Conservation (phyloP, 2,888 invertebrate genomes). For the Hylaea fasciaria region DNA sequence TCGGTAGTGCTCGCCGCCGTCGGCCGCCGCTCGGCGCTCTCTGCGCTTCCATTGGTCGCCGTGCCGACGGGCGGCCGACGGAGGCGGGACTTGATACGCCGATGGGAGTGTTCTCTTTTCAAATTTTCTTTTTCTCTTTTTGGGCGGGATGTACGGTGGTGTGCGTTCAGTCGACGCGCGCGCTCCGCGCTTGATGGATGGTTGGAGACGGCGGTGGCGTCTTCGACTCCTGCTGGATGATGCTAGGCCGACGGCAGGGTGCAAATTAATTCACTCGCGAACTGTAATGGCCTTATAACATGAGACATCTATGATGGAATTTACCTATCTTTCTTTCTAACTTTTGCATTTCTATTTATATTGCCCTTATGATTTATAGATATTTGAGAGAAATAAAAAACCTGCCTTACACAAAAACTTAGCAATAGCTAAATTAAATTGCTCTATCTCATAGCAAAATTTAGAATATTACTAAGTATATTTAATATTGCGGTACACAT, state of each 20-base stretch:
- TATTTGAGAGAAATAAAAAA: too few species aligned
- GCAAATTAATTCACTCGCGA: constrained; percentile 32
- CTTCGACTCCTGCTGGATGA: constrained; percentile 37
- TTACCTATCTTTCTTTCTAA: constrained; percentile 12
- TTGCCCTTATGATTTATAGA: neutral
- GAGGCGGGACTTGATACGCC: constrained; percentile 63
- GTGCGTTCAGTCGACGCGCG: constrained; percentile 80
- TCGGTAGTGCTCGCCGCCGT: constrained; percentile 65
- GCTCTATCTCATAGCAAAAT: too few species aligned
- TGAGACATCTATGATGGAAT: constrained; percentile 16
- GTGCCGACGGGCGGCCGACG: constrained; percentile 61
- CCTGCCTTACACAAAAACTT: too few species aligned
- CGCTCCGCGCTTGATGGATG: constrained; percentile 78
- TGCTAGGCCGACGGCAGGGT: constrained; percentile 30
- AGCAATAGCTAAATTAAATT: too few species aligned
- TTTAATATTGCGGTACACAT: too few species aligned
- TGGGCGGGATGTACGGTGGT: constrained; percentile 78
- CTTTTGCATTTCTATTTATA: neutral
- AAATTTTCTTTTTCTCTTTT: constrained; percentile 84
- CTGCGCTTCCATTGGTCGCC: constrained; percentile 58
- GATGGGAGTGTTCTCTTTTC: constrained; percentile 83
- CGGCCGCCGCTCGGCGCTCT: constrained; percentile 47
- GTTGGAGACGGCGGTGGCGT: constrained; percentile 58
- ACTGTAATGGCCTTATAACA: constrained; percentile 41
- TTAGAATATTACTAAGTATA: too few species aligned